Evolutionary conservation across 2,888 invertebrate species (phyloP), one percentile per base, ranked within the genome.

Genomic region (Leucozona laternaria): DNA sequence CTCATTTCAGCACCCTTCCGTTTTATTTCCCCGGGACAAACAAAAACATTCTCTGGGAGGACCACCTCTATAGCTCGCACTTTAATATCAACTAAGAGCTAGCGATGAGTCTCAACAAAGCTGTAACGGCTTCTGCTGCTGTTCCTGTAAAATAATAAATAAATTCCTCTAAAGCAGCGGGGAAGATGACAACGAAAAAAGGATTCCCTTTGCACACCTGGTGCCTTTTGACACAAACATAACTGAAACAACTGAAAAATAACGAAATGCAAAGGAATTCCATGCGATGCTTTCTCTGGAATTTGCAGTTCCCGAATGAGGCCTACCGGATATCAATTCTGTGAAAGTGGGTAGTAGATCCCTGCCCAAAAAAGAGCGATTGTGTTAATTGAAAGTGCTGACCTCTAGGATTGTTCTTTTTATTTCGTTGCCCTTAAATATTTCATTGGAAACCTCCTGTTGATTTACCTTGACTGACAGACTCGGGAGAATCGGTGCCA

Each of bases 1-100:
- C 91, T 88, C 90, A 89, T 91, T 91, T 91, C 90, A 91, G 90
- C 89, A 89, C 90, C 88, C 90, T 91, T 91, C 91, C 88, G 90
- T 71, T 83, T 87, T 83, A 57, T 76, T 79, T 79, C 62, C 50
- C n/a, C 20, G 34, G 25, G 66, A 64, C 57, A 45, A 15, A 58
- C 72, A 73, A 48, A 79, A 53, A 28, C 58, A 40, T 68, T 66
- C 60, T 13, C 2, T 13, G 1, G 25, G 62, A 53, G 25, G 62
- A 53, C 34, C 79, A 75, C 57, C 81, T 55, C 78, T 57, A n/a
- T n/a, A 53, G 37, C 50, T 31, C 6, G 58, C 66, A 34, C 64
- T 31, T 70, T 58, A 62, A 78, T 57, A 77, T 78, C 50, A 70
- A 62, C 79, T 79, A 84, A 79, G 53, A 79, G 45, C 60, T 43